phyloP scores from a whole-genome alignment of 2,888 invertebrate species.

The Lasioglossum malachurum region DNA sequence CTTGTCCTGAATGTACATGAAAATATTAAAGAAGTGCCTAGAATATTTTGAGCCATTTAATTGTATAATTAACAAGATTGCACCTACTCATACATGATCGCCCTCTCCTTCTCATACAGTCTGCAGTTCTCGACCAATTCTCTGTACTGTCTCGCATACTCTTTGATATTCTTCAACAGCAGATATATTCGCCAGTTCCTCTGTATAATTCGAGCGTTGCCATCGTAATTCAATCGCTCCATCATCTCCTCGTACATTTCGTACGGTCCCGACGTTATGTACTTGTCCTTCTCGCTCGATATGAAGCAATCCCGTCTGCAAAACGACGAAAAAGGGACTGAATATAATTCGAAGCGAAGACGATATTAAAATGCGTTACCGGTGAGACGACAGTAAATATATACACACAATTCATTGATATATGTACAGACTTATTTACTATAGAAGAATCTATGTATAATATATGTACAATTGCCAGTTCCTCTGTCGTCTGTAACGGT shows the following conservation, averaged over 20 bases:
- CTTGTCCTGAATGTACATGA: slow-evolving; percentile 79
- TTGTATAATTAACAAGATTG: not conserved
- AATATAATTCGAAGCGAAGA: not conserved
- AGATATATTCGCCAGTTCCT: slow-evolving; percentile 88
- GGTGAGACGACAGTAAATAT: too few relatives aligned
- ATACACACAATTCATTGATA: too few relatives aligned
- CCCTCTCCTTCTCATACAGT: slow-evolving; percentile 85
- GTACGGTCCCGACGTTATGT: slow-evolving; percentile 88
- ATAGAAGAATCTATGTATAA: too few relatives aligned
- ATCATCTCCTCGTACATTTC: slow-evolving; percentile 89
- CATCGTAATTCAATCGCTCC: slow-evolving; percentile 84
- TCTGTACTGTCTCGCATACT: slow-evolving; percentile 86
- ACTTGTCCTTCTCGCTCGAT: slow-evolving; percentile 88
- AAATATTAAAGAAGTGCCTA: not conserved
- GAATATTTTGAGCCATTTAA: not conserved
- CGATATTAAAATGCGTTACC: not conserved
- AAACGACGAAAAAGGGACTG: slow-evolving; percentile 40
- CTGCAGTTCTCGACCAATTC: slow-evolving; percentile 86
- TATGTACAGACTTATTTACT: too few relatives aligned
- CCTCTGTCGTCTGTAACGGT: too few relatives aligned
- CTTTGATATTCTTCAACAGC: slow-evolving; percentile 86
- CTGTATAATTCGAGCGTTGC: slow-evolving; percentile 87
- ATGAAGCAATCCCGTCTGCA: slow-evolving; percentile 86
- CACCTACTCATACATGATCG: slow-evolving; percentile 51
- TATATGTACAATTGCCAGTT: too few relatives aligned